Base-by-base conservation (phyloP, 1,140 invertebrate species). In the Trissolcus basalis region DNA sequence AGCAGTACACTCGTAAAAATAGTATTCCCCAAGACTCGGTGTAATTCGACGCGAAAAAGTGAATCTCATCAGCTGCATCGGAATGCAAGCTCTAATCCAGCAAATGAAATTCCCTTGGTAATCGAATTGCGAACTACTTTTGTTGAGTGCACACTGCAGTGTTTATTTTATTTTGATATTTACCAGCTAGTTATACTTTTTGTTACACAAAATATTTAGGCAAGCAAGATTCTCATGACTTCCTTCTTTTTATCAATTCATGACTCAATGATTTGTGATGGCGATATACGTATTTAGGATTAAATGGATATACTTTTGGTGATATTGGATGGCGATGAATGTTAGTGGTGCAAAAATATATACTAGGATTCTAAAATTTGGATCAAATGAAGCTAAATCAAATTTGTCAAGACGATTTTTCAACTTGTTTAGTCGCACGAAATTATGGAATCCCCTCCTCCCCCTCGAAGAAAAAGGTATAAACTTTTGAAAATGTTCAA, bases 331-430 rank as follows among this genome's bases (percentile, higher is more conserved):
- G 51, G 14, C 36, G 36, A 19, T 58, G 63, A 67, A 44, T 33
- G 27, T 58, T 67, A 67, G 44, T 58, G 39, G 54, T 67, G 63
- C 53, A 58, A 67, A 67, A 67, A 67, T 67, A 56, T 50, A 58
- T 56, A 43, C 43, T 39, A 33, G 16, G 35, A 67, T 58, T n/a
- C 43, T 51, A 0, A 50, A 50, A 58, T 53, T 33, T 33, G 49
- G 19, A 27, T 6, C 19, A 27, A 27, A 27, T 6, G 6, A 27
- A 3, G 1, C 19, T 27, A 27, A 27, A 27, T 27, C 19, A 27
- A 27, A 27, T 27, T 6, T 27, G 19, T 6, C 19, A 27, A 6
- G 19, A 1, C 6, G 19, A 27, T 27, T 27, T 27, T 1, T 27
- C 19, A 27, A 27, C 6, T 27, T 27, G 19, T 27, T 27, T 27